These are phyloP conservation scores for Drosophila atroscutellata DNA, from an alignment of 2,888 invertebrate species.

Conservation along the genomic window DNA sequence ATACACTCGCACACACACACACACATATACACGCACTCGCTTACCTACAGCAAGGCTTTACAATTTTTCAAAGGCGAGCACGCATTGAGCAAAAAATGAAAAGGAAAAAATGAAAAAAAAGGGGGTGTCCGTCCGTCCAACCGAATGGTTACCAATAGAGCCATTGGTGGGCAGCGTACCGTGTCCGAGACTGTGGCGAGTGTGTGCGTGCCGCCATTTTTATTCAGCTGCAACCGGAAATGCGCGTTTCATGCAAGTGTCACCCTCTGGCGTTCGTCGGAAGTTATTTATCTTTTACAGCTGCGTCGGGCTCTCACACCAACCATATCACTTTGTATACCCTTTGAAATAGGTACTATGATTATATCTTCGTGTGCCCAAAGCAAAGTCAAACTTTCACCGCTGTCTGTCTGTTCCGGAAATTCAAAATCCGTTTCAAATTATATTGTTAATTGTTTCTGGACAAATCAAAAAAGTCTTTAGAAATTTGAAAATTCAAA, in stretches of 20 bases:
- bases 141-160: constrained; percentile 39
- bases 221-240: constrained; percentile 52
- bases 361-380: neutral
- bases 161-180: constrained; percentile 35
- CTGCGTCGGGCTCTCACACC: constrained; percentile 1
- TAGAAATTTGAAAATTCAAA: neutral
- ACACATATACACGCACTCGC: neutral
- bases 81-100: constrained; percentile 2
- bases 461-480: neutral
- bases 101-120: neutral
- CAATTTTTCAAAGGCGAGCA: constrained; percentile 23
- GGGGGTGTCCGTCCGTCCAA: neutral
- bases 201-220: constrained; percentile 54
- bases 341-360: constrained; percentile 1
- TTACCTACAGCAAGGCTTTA: constrained; percentile 3
- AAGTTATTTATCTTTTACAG: constrained; percentile 66
- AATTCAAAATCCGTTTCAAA: neutral
- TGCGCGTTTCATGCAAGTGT: constrained; percentile 65
- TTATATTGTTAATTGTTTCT: neutral
- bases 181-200: constrained; percentile 25
- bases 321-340: neutral
- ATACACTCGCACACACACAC: neutral
- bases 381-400: neutral
- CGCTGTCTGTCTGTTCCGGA: neutral
- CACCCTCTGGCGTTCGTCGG: constrained; percentile 54